A percentile compares a stretch with the other conserved stretches of the same genome.
Conservation (phyloP, 2,797 vertebrate genomes). For the Pantherophis alleghaniensis region DNA sequence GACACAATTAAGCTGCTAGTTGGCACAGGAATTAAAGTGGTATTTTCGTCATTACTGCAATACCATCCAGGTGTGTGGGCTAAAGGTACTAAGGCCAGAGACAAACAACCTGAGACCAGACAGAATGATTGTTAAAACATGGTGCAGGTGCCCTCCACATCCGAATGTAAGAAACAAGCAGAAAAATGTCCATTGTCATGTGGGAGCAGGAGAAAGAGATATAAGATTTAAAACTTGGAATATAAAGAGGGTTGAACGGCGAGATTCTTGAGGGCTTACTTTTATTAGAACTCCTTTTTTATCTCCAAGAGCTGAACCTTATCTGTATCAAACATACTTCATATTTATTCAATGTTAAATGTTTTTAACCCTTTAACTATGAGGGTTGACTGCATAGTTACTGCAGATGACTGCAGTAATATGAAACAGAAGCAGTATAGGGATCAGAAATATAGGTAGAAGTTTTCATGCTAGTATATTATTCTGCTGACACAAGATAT, state of each 20-base stretch:
- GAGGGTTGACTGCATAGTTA: not conserved
- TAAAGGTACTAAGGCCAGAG: not conserved
- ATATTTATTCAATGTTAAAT: not conserved
- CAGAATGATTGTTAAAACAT: not conserved
- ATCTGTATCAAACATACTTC: not conserved
- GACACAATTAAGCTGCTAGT: not conserved
- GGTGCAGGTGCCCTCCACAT: not conserved
- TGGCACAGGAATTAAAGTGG: not conserved
- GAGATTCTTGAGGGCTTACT: not conserved
- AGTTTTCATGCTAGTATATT: not conserved
- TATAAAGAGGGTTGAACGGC: not conserved
- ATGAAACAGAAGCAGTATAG: not conserved
- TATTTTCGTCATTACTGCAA: not conserved
- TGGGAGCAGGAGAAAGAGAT: not conserved
- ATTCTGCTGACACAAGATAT: not conserved
- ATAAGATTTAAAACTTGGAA: not conserved
- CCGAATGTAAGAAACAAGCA: not conserved
- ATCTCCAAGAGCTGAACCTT: not conserved
- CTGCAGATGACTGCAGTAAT: not conserved
- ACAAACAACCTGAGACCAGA: not conserved
- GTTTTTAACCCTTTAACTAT: not conserved
- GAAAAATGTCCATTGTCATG: not conserved
- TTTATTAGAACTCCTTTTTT: not conserved
- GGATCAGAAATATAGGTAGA: not conserved
- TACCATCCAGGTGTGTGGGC: not conserved